Base-by-base conservation (phyloP, 1,140 invertebrate genomes). In the Phymorhynchus buccinoides region DNA sequence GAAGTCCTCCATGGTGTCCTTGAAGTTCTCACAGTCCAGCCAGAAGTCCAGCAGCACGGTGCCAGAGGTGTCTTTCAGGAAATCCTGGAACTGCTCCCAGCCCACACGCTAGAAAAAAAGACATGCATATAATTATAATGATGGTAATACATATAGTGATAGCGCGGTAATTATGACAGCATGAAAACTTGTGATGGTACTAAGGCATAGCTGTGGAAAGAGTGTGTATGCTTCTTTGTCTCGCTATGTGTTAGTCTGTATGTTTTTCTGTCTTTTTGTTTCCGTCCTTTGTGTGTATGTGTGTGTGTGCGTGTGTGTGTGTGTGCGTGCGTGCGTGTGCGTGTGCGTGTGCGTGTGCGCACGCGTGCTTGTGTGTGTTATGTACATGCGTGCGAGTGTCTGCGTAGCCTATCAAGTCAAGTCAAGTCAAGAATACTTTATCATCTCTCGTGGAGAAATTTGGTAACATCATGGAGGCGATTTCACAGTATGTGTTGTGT, bases 21-120 rank as follows among this genome's bases (percentile, higher is more conserved):
- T 93, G 85, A 90, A 94, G 85, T 89, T 90, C 84, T 94, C 93
- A 88, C 93, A 93, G 85, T 94, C 92, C 14, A 94, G 80, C 93
- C 93, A 94, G 88, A 93, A 94, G 75, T 93, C 90, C 62, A 91
- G 85, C 27, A 93, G 87, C 77, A 91, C 86, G 73, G 82, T 86
- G 56, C 92, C 93, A 1, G 84, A 73, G 22, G 93, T 94, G 44
- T 89, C 89, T 41, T 79, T 39, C 30, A 94, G 86, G 84, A 93
- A 94, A 30, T 89, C 84, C 82, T 88, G 89, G 83, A 93, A 93
- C 68, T 89, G 86, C 82, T 91, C 90, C 89, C 93, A 91, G 12
- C 92, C 92, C n/a, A 48, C 62, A 78, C 90, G 88, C 92, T 93
- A 81, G 27, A 89, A 78, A 56, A 4, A 80, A 1, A 37, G 32